A percentile compares a stretch with the other conserved stretches of the same genome.
These are phyloP conservation scores for Lagria hirta DNA, from an alignment of 2,888 invertebrate species.

Conservation along the genomic window DNA sequence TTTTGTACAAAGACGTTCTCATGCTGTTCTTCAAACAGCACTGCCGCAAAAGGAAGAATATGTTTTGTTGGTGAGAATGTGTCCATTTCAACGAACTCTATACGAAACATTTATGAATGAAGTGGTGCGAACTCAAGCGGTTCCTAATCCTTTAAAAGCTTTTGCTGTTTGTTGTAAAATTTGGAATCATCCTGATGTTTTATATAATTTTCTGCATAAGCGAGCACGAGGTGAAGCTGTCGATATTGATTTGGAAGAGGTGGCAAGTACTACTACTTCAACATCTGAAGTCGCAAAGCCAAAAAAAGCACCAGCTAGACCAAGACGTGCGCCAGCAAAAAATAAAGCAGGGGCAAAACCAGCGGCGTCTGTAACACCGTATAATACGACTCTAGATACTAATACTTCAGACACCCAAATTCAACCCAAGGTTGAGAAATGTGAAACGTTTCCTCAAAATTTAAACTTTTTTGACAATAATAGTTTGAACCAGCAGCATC, in stretches of 20 bases:
- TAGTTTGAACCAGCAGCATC: slow-evolving; percentile 8
- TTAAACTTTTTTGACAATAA: slow-evolving; percentile 4
- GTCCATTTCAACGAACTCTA: slow-evolving; percentile 83
- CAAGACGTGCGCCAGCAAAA: slow-evolving; percentile 52
- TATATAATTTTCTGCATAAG: slow-evolving; percentile 85
- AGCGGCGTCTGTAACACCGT: slow-evolving; percentile 59
- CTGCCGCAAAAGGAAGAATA: slow-evolving; percentile 95
- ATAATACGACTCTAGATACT: slow-evolving; percentile 37
- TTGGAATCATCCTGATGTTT: slow-evolving; percentile 93
- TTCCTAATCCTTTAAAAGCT: slow-evolving; percentile 94
- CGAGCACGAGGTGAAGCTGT: slow-evolving; percentile 75
- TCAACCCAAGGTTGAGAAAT: background rate
- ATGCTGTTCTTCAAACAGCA: slow-evolving; percentile 87
- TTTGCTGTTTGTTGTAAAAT: slow-evolving; percentile 99
- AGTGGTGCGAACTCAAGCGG: slow-evolving; percentile 80
- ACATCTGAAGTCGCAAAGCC: slow-evolving; percentile 45
- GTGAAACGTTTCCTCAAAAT: background rate
- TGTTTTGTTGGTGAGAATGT: slow-evolving; percentile 85
- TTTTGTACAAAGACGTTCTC: slow-evolving; percentile 92
- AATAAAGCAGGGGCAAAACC: slow-evolving; percentile 54
- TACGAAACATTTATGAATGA: slow-evolving; percentile 94
- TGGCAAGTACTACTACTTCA: slow-evolving; percentile 59
- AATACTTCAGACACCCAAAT: no score
- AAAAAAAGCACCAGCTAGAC: slow-evolving; percentile 48
- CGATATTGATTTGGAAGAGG: slow-evolving; percentile 81